Conservation (phyloP, 2,888 invertebrate genomes). For the Agapostemon virescens region DNA sequence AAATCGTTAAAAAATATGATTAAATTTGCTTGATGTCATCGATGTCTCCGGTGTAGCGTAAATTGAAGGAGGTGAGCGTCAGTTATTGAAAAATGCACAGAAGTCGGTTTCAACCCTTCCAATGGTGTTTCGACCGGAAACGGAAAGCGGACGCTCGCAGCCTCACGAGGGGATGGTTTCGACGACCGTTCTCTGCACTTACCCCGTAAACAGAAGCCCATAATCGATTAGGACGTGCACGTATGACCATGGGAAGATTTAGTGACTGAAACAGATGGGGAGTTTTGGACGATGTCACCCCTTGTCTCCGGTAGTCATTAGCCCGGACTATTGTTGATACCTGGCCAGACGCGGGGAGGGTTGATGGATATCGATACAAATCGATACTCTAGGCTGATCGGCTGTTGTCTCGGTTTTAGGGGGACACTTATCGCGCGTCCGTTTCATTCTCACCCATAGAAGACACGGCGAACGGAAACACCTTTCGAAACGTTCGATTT, state of each 20-base stretch:
- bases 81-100: not conserved
- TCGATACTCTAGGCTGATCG: conserved; percentile 66
- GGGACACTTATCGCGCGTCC: conserved; percentile 47
- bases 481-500: not conserved
- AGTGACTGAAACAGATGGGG: conserved; percentile 71
- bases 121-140: conserved; percentile 51
- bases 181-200: conserved; percentile 53
- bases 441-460: conserved; percentile 37
- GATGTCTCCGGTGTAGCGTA: not conserved
- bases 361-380: conserved; percentile 67
- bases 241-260: conserved; percentile 72
- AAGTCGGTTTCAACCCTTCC: conserved; percentile 14
- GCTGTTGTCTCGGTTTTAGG: conserved; percentile 50
- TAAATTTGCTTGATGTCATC: no score
- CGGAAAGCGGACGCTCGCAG: conserved; percentile 37
- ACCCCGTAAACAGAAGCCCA: conserved; percentile 53
- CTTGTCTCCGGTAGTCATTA: conserved; percentile 73
- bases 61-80: not conserved
- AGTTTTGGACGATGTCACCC: conserved; percentile 70
- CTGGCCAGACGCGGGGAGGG: conserved; percentile 61
- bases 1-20: no score
- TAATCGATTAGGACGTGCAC: conserved; percentile 67
- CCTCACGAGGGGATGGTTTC: conserved; percentile 27
- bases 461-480: not conserved
- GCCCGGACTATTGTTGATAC: conserved; percentile 67